A percentile compares a stretch with the other conserved stretches of the same genome.
Evolutionary conservation across 2,797 vertebrate genomes (phyloP).

Genomic region (Paramormyrops hopkinsi): DNA sequence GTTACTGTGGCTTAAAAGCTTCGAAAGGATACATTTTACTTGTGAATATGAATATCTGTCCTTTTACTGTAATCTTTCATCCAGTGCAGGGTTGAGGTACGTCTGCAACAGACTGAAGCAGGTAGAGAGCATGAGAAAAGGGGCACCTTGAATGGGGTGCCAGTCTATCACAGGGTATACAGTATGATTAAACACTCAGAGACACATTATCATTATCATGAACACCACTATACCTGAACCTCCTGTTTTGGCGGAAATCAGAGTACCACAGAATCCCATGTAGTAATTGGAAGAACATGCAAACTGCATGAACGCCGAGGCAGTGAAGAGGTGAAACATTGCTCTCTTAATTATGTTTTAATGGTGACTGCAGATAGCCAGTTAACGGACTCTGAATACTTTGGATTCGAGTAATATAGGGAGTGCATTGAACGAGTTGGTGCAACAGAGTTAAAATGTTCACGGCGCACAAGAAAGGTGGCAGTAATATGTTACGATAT

Average conservation of each 20-base stretch:
- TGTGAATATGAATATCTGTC: neutral
- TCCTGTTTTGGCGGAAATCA: neutral
- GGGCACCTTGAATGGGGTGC: neutral
- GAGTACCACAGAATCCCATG: neutral
- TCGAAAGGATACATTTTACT: neutral
- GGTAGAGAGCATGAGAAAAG: neutral
- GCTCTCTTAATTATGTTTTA: neutral
- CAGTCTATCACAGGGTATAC: neutral
- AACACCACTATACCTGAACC: neutral
- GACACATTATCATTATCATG: neutral
- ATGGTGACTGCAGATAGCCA: neutral
- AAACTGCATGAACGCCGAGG: neutral
- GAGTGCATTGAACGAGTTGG: neutral
- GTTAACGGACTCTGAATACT: neutral
- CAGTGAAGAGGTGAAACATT: neutral
- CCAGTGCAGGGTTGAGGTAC: neutral
- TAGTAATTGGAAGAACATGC: neutral
- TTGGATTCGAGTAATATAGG: neutral
- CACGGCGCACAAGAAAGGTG: neutral
- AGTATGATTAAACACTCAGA: neutral
- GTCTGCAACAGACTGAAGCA: neutral
- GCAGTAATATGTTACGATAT: neutral
- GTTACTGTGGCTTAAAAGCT: neutral
- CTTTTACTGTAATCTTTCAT: neutral
- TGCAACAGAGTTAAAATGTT: neutral